Base-by-base conservation (phyloP, 2,888 invertebrate genomes). In the Altica lythri region DNA sequence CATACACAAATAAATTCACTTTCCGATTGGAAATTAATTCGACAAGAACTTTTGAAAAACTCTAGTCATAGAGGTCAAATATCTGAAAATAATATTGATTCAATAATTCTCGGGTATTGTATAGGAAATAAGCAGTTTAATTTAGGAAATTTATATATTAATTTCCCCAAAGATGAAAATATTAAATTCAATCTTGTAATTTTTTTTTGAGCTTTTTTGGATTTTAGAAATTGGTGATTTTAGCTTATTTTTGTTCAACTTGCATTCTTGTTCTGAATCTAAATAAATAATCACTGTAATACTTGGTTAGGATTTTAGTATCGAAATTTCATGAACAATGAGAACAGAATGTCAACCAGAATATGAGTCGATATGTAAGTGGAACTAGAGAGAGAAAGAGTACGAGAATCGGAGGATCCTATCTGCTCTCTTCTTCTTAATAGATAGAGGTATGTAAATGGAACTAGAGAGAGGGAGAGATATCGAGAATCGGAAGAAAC, bases 11-110 rank as follows among this genome's bases (percentile, higher is more conserved):
- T 19, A 40, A 49, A 51, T 29, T 47, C 52, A 10, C 37, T 48
- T n/a, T 38, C 59, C 30, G 67, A 68, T 34, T 69, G 69, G 69
- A 53, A 52, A 34, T 35, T 60, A 12, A 43, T 83, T 12, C 81
- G 80, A 68, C 66, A 73, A 22, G 71, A 77, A 55, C 63, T 81
- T 35, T 64, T 83, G 10, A 68, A 72, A 17, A 29, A 32, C 9
- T 63, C n/a, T n/a, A n/a, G n/a, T n/a, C n/a, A 63, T 32, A 50
- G 63, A 34, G 77, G 77, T n/a, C 67, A 67, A 22, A 64, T 81
- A 9, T 81, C 75, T 38, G 58, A 74, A 30, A 75, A 77, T 30
- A 86, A 83, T 69, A 75, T 86, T 22, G 86, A 89, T 74, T 81
- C 82, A 25, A 69, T 81, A 1, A 77, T 88, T 29, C 68, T 88